Evolutionary conservation across 1,140 invertebrate species (phyloP), one percentile per base, ranked within the genome.

Genomic region (Goniozus legneri): DNA sequence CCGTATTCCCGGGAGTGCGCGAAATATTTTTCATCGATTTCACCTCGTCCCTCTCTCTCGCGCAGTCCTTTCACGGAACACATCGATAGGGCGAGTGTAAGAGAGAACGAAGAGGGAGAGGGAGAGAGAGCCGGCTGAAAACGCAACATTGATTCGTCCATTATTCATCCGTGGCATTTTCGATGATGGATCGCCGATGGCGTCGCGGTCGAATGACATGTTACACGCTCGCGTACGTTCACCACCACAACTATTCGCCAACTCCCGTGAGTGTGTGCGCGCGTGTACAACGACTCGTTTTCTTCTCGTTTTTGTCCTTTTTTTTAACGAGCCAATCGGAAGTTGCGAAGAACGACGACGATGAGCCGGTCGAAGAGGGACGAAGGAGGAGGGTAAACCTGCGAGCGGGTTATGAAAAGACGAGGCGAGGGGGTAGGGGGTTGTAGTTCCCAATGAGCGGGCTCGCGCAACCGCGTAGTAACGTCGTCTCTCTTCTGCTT

Each of bases 161-260:
- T 61, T 61, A 61, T 60, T 60, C 58, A 61, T 56, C 39, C 42
- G 24, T 53, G 54, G 44, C 54, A 47, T 51, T 58, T 20, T 32
- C 44, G 51, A 49, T 57, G 54, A 60, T 60, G 47, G 50, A 58
- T 60, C 39, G 57, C 47, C 40, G 43, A 56, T 33, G 50, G 50
- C 56, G 46, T 54, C 39, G 30, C 40, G 20, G 44, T 45, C 46
- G 35, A 50, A 52, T 50, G 58, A 52, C 57, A 54, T 44, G 21
- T 33, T n/a, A 8, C 7, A 13, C 12, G 4, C 35, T 39, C n/a
- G 52, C 43, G n/a, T n/a, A n/a, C n/a, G n/a, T n/a, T n/a, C n/a
- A n/a, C n/a, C n/a, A n/a, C n/a, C n/a, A n/a, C n/a, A n/a, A n/a
- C n/a, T n/a, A n/a, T n/a, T n/a, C n/a, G n/a, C n/a, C n/a, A n/a